A percentile compares a stretch with the other conserved stretches of the same genome.
Conservation (phyloP, 2,888 invertebrate species). For the Caenorhabditis sp. region DNA sequence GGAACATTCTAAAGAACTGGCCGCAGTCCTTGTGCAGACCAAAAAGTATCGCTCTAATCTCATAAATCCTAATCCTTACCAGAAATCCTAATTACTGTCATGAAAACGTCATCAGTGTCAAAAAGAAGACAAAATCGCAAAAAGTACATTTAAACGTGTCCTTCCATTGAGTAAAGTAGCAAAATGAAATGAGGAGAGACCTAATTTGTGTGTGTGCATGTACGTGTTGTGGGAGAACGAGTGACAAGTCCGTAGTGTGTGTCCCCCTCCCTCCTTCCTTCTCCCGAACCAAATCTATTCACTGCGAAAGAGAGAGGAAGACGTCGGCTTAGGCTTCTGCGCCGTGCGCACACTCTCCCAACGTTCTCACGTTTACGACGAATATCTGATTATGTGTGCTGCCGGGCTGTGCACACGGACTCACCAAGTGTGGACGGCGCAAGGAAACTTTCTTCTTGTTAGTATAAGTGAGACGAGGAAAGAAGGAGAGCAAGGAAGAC, state of each 20-base stretch:
- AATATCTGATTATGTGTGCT: constrained; percentile 53
- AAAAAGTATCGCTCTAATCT: no score
- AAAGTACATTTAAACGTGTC: no score
- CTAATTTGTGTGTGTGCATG: constrained; percentile 32
- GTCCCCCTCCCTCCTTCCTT: background rate
- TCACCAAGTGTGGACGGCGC: no score
- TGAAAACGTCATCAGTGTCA: no score
- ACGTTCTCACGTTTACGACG: constrained; percentile 51
- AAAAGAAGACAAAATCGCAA: no score
- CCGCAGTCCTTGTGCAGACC: no score
- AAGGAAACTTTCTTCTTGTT: background rate
- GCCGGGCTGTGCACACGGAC: constrained; percentile 12
- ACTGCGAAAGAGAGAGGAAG: constrained; percentile 15
- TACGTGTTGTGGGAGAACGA: no score
- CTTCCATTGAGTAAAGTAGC: background rate
- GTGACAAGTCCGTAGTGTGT: background rate
- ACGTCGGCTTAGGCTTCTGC: background rate
- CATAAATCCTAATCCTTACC: no score
- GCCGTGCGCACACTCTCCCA: constrained; percentile 31
- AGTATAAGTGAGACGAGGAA: no score
- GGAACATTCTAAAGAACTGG: no score
- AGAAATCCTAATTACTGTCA: no score
- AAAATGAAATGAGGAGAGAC: constrained; percentile 4
- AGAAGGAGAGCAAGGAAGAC: no score
- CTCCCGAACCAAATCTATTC: constrained; percentile 29